Evolutionary conservation across 2,888 invertebrate species (phyloP).

Genomic region (Trissonchulus latispiculum): DNA sequence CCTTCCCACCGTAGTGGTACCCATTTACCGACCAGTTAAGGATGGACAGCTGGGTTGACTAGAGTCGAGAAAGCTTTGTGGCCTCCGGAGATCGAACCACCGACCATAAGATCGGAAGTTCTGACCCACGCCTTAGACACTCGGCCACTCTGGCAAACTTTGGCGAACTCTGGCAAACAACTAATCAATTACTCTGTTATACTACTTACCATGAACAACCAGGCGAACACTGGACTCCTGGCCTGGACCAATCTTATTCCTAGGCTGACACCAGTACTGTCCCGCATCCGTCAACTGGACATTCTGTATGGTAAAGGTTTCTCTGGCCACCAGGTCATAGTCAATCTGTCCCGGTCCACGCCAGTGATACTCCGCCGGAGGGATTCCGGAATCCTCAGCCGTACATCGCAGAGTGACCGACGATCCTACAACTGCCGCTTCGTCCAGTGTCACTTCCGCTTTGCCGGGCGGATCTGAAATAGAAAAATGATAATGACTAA

Average conservation of each 20-base stretch:
- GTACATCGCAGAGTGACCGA: constrained; percentile 71
- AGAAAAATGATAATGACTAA: no score
- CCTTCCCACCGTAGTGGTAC: no score
- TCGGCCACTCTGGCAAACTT: no score
- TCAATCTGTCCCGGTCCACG: constrained; percentile 11
- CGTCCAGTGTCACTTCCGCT: constrained; percentile 11
- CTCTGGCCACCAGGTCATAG: neutral
- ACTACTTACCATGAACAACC: constrained; percentile 57
- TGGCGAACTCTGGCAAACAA: no score
- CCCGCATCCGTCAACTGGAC: constrained; percentile 73
- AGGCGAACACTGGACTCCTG: constrained; percentile 59
- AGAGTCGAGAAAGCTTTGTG: no score
- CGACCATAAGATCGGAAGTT: no score
- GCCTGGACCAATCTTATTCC: constrained; percentile 72
- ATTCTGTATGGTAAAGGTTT: constrained; percentile 57
- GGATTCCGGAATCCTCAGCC: constrained; percentile 70
- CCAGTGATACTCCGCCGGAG: constrained; percentile 46
- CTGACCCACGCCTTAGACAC: no score
- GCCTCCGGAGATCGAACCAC: no score
- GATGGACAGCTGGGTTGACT: no score
- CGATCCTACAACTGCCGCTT: constrained; percentile 67
- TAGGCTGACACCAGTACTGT: constrained; percentile 77
- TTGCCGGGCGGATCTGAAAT: constrained; percentile 20
- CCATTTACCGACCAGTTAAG: no score
- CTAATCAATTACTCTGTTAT: neutral